Evolutionary conservation across 1,140 invertebrate species (phyloP), one percentile per base, ranked within the genome.

Genomic region (Megalonaias nervosa): DNA sequence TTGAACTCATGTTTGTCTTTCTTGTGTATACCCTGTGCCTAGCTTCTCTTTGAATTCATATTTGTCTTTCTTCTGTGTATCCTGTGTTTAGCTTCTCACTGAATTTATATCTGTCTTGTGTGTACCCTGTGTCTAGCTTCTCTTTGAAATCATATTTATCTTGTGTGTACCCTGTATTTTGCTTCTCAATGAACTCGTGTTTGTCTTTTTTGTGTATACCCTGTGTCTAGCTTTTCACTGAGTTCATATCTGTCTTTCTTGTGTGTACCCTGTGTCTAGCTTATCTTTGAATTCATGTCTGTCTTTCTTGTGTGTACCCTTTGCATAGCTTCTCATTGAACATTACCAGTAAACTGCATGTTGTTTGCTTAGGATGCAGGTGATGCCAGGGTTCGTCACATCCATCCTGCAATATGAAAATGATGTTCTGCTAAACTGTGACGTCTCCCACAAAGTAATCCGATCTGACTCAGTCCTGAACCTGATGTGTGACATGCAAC

Each of bases 301-400:
- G n/a, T n/a, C n/a, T n/a, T n/a, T 31, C 26, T 31, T 31, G 26
- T 31, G 26, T 31, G 26, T 23, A 17, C 26, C 21, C 17, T 23
- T 6, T 23, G 11, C 66, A 9, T 67, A 38, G 11, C 19, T 2
- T n/a, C 19, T 38, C 19, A 19, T n/a, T 67, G 21, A 21, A 67
- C 17, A 67, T 16, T 48, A 11, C 38, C 38, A 48, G 38, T 48
- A 48, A 48, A 48, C 38, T 48, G 38, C 38, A 48, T 48, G 4
- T 48, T 48, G 48, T 58, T 60, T 74, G 75, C 59, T n/a, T 67
- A 89, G 88, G 80, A 87, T 98, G 60, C 95, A 97, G 92, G 93
- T 98, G 21, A 97, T 96, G 95, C 96, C 90, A 68, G 94, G 95
- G 0, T 97, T 95, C 89, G 93, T 96, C 0, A 96, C 96, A 4